These are phyloP conservation scores for Montipora foliosa DNA, from an alignment of 64 coral and sea anemone species.

Conservation along the genomic window DNA sequence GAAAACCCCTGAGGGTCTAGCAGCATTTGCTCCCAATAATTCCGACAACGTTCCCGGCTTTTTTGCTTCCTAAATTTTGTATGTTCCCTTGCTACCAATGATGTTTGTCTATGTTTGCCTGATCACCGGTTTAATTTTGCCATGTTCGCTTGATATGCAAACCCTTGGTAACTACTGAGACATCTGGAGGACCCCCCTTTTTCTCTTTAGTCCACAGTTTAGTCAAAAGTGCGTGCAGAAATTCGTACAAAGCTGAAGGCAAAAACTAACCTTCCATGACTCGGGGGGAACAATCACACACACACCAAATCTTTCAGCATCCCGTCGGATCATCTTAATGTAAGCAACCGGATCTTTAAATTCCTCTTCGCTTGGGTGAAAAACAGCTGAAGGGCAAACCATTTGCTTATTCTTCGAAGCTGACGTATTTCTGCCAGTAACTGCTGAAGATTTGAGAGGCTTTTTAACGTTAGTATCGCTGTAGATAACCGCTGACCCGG, in stretches of 20 bases:
- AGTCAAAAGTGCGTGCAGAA: neutral
- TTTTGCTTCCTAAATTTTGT: too few relatives aligned
- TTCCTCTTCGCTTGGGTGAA: constrained; percentile 88
- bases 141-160: too few relatives aligned
- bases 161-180: too few relatives aligned
- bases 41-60: too few relatives aligned
- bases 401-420: constrained; percentile 58
- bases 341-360: constrained; percentile 90
- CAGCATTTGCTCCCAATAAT: too few relatives aligned
- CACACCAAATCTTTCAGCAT: constrained; percentile 82
- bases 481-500: neutral
- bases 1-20: too few relatives aligned
- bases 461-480: neutral
- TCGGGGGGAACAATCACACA: constrained; percentile 88
- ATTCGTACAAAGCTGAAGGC: neutral
- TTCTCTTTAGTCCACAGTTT: neutral
- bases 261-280: constrained; percentile 88
- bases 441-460: neutral
- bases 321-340: constrained; percentile 64
- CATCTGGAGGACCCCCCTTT: neutral
- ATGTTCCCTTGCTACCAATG: too few relatives aligned
- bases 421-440: neutral
- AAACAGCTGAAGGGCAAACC: constrained; percentile 31
- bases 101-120: too few relatives aligned
- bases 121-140: too few relatives aligned